These are phyloP conservation scores for Scarus forsteni DNA, from an alignment of 2,797 vertebrate species.

Conservation along the genomic window DNA sequence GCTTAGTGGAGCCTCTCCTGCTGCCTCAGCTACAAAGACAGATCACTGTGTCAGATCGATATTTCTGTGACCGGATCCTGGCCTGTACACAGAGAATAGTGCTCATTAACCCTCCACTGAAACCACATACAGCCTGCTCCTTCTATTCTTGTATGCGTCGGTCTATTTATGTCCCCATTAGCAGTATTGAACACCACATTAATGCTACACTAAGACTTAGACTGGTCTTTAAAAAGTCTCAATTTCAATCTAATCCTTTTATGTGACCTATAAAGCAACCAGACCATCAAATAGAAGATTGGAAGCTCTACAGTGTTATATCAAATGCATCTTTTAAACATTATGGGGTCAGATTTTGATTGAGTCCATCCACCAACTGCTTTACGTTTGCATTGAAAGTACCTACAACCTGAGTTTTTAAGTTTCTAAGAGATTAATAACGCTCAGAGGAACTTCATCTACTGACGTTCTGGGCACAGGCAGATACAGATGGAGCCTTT, in stretches of 20 bases:
- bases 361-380: no score
- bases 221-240: background rate
- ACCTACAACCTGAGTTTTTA: no score
- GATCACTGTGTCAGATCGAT: slow-evolving; percentile 62
- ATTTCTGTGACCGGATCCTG: slow-evolving; percentile 17
- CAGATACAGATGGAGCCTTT: no score
- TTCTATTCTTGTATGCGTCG: background rate
- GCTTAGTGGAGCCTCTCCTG: slow-evolving; percentile 42
- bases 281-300: no score
- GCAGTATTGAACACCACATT: background rate
- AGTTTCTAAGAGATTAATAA: no score
- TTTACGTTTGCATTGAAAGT: no score
- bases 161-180: background rate
- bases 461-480: no score
- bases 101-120: slow-evolving; percentile 33
- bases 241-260: background rate
- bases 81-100: slow-evolving; percentile 22
- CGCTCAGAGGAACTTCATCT: no score
- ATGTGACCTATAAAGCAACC: no score
- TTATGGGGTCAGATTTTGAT: no score
- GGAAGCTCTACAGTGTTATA: no score
- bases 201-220: background rate
- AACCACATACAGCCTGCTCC: slow-evolving; percentile 25
- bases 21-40: slow-evolving; percentile 55
- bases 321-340: no score